Evolutionary conservation across 1,140 invertebrate species (phyloP), one percentile per base, ranked within the genome.

Genomic region (Scaptomyza graminum): DNA sequence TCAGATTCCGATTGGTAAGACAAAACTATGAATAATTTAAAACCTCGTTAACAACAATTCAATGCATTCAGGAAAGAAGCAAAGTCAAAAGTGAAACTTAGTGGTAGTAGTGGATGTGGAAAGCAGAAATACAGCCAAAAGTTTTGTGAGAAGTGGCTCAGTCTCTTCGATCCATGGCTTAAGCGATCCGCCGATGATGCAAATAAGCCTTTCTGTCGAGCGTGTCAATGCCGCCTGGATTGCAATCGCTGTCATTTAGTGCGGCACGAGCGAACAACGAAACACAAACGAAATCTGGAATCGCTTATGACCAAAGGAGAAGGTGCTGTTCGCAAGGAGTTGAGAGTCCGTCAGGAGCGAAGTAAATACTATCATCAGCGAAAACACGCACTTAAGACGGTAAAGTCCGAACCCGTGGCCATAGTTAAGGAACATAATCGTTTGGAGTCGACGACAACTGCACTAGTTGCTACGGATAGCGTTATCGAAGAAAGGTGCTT

Each of bases 231-330:
- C 39, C 74, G 77, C 6, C 49, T 91, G 39, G 90, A 91, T 46
- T 91, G 90, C 44, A 91, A 91, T 46, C 80, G 87, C n/a, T 91
- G 90, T 46, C 90, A 91, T 41, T 52, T 91, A 25, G 83, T 85
- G 5, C 61, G 90, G 8, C 90, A 91, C 51, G 85, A 91, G 25
- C 78, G 76, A 0, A 91, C 90, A 7, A 83, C 78, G 9, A 91
- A 91, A 46, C 90, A 91, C 52, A 69, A 79, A 25, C 73, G 90
- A 5, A 91, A 91, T 51, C 43, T 91, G 34, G 83, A 91, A 47
- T 70, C 69, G 0, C 54, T 84, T n/a, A 41, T 91, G 1, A 77
- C 67, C 15, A 90, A 91, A 25, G 90, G 90, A 0, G 90, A 91
- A 49, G 69, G 71, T n/a, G 82, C 80, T 7, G 80, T 75, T 13